A percentile compares a stretch with the other conserved stretches of the same genome.
Conservation (phyloP, 2,888 invertebrate genomes). For the Ceraclea dissimilis region DNA sequence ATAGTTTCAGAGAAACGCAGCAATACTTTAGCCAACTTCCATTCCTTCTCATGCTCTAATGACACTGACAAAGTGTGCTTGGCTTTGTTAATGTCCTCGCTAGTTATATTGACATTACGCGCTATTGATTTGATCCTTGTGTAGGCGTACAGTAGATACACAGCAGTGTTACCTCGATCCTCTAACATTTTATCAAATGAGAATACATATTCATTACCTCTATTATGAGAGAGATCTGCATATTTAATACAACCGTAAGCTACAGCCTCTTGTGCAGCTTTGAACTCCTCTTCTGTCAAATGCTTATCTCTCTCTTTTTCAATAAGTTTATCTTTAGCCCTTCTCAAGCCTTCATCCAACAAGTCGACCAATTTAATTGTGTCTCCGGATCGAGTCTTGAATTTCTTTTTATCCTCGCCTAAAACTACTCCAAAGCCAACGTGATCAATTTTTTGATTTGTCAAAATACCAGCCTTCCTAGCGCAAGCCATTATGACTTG, state of each 20-base stretch:
- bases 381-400: conserved; percentile 96
- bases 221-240: conserved; percentile 90
- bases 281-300: conserved; percentile 71
- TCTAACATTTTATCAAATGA: conserved; percentile 99
- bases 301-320: conserved; percentile 85
- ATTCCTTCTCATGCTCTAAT: conserved; percentile 85
- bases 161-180: conserved; percentile 98
- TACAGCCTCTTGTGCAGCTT: conserved; percentile 78
- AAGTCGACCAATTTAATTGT: conserved; percentile 82
- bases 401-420: conserved; percentile 98
- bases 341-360: conserved; percentile 83
- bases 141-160: conserved; percentile 90
- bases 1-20: conserved; percentile 84
- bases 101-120: conserved; percentile 63
- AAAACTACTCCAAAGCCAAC: conserved; percentile 95
- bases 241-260: conserved; percentile 99
- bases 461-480: conserved; percentile 63
- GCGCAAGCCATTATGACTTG: conserved; percentile 73
- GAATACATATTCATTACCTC: conserved; percentile 91
- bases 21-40: conserved; percentile 85
- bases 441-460: conserved; percentile 72
- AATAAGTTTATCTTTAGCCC: conserved; percentile 72
- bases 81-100: conserved; percentile 54
- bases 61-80: conserved; percentile 53
- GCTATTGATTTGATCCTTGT: conserved; percentile 91